Evolutionary conservation across 2,797 vertebrate genomes (phyloP).

Genomic region (Gymnothorax javanicus): DNA sequence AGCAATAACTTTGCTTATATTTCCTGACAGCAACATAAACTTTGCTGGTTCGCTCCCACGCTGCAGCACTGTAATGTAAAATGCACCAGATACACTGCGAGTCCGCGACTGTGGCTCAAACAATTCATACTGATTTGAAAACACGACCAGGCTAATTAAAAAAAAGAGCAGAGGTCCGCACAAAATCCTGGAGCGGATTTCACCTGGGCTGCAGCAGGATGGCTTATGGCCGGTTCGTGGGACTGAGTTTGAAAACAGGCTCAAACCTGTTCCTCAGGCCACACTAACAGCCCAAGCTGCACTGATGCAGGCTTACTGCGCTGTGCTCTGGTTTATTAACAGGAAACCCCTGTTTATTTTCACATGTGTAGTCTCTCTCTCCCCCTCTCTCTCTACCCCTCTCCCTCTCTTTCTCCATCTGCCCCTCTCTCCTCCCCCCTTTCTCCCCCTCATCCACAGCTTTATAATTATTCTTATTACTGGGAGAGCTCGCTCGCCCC

Average conservation of each 20-base stretch:
- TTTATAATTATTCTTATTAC: background rate
- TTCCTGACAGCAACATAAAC: too few species aligned
- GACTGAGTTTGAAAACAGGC: background rate
- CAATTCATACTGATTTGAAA: too few species aligned
- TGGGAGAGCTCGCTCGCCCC: background rate
- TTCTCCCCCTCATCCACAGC: conserved; percentile 54
- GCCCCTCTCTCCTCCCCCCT: conserved; percentile 1
- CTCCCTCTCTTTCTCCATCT: conserved; percentile 49
- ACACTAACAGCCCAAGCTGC: conserved; percentile 53
- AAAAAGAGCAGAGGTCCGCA: too few species aligned
- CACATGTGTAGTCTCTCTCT: conserved; percentile 46
- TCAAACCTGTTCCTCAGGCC: background rate
- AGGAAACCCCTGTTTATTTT: conserved; percentile 82
- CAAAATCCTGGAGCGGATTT: too few species aligned
- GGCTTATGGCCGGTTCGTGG: background rate
- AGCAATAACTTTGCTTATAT: too few species aligned
- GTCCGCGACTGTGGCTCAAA: too few species aligned
- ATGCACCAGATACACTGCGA: too few species aligned
- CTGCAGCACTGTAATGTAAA: too few species aligned
- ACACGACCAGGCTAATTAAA: too few species aligned
- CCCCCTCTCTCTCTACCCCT: conserved; percentile 42
- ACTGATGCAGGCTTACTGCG: conserved; percentile 37
- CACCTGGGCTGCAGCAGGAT: background rate
- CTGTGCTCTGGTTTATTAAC: conserved; percentile 67
- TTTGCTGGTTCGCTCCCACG: too few species aligned